Evolutionary conservation across 2,113 vertebrate genomes (phyloP).

Genomic region (Ornithorhynchus anatinus): DNA sequence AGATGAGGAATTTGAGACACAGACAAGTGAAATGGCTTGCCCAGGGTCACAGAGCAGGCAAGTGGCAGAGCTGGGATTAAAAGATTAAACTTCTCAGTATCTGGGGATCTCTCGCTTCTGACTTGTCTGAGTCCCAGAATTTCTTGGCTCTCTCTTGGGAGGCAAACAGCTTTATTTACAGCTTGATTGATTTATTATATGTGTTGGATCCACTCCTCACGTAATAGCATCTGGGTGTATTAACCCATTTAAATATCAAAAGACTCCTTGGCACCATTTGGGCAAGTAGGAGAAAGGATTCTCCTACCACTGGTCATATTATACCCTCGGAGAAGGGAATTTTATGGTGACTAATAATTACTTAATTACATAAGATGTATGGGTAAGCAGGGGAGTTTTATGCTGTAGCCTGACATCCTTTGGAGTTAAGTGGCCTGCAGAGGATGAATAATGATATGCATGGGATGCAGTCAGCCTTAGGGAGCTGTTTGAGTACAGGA

Average conservation of each 20-base stretch:
- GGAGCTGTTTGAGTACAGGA: conserved; percentile 15
- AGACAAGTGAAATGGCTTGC: too few relatives aligned
- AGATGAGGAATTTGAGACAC: too few relatives aligned
- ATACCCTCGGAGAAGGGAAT: neutral
- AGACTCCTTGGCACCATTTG: neutral
- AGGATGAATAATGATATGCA: conserved; percentile 41
- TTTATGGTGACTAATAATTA: conserved; percentile 44
- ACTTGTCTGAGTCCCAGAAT: too few relatives aligned
- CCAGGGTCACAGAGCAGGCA: too few relatives aligned
- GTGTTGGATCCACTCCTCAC: fast-evolving
- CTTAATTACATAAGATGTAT: conserved; percentile 48
- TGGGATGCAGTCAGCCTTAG: neutral
- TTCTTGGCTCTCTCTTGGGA: too few relatives aligned
- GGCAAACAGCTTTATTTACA: neutral
- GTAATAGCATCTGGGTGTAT: neutral
- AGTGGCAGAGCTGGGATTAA: too few relatives aligned
- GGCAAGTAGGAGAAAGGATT: neutral
- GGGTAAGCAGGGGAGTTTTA: conserved; percentile 39
- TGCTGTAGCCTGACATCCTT: conserved; percentile 44
- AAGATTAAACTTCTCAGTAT: too few relatives aligned
- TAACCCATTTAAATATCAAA: too few relatives aligned
- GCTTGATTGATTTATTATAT: neutral
- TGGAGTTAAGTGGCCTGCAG: conserved; percentile 31
- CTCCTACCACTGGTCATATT: fast-evolving
- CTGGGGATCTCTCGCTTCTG: too few relatives aligned